Conservation (phyloP, 1,140 invertebrate species). For the Theocolax elegans region DNA sequence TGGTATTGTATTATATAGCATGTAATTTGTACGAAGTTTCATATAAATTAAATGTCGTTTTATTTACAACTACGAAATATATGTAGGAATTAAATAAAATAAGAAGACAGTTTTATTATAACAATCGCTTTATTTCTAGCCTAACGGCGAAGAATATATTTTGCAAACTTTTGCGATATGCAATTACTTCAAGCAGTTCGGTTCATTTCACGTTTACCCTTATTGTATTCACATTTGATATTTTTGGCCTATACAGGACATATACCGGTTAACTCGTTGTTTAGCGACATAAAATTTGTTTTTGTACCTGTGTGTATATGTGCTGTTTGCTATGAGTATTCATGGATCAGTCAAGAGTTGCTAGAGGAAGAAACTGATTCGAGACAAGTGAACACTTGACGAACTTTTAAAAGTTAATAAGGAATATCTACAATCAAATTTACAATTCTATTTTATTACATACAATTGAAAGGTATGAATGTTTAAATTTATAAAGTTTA, state of each 20-base stretch:
- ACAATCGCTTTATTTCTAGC: conserved; percentile 40
- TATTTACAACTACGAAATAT: conserved; percentile 22
- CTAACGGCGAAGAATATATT: conserved; percentile 25
- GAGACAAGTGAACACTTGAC: conserved; percentile 10
- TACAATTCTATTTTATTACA: too few relatives aligned
- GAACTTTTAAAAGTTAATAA: conserved; percentile 24
- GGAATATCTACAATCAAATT: conserved; percentile 28
- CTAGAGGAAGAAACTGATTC: conserved; percentile 28
- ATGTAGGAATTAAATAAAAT: conserved; percentile 17
- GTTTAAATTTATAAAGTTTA: too few relatives aligned
- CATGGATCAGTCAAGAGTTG: conserved; percentile 34
- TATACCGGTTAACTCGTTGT: conserved; percentile 34
- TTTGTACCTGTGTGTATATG: conserved; percentile 8
- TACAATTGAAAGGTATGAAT: too few relatives aligned
- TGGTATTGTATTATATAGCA: background rate
- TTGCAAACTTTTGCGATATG: conserved; percentile 33
- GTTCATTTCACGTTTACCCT: conserved; percentile 19
- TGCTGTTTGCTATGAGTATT: conserved; percentile 30
- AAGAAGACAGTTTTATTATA: conserved; percentile 25
- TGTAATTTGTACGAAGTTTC: conserved; percentile 5
- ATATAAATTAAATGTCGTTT: background rate
- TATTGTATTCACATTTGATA: conserved; percentile 34
- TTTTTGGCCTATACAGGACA: conserved; percentile 34
- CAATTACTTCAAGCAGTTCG: conserved; percentile 30
- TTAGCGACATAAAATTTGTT: conserved; percentile 23